These are phyloP conservation scores for Bemisia tabaci DNA, from an alignment of 1,140 invertebrate species.

Conservation along the genomic window DNA sequence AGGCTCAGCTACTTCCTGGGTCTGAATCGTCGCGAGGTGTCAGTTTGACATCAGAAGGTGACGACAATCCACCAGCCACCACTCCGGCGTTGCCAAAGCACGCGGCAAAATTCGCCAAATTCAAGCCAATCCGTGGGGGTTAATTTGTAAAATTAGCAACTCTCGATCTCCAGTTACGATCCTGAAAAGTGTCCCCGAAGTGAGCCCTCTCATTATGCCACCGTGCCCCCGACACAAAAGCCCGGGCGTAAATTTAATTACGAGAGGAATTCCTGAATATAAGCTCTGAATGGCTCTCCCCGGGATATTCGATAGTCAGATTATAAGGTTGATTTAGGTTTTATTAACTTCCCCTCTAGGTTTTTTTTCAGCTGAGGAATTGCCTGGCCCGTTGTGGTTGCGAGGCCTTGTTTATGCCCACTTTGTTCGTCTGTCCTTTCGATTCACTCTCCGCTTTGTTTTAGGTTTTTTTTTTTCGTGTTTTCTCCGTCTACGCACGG, in stretches of 20 bases:
- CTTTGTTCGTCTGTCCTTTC: no score
- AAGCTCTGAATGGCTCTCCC: neutral
- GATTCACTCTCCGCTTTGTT: no score
- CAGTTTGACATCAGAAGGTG: neutral
- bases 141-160: no score
- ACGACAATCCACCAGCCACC: neutral
- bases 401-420: no score
- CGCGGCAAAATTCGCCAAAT: no score
- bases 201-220: neutral
- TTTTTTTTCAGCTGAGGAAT: no score
- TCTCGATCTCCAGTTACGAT: no score
- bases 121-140: no score
- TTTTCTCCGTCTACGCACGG: no score
- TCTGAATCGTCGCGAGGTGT: neutral
- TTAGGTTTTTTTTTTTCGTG: no score
- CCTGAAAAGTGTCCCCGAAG: neutral
- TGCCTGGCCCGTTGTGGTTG: no score
- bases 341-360: neutral
- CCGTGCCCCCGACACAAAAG: neutral
- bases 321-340: neutral
- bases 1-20: neutral
- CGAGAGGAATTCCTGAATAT: neutral
- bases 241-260: neutral
- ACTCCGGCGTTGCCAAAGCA: no score
- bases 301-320: neutral